A percentile compares a stretch with the other conserved stretches of the same genome.
These are phyloP conservation scores for Phengaris alcon DNA, from an alignment of 2,888 invertebrate genomes.

Conservation along the genomic window DNA sequence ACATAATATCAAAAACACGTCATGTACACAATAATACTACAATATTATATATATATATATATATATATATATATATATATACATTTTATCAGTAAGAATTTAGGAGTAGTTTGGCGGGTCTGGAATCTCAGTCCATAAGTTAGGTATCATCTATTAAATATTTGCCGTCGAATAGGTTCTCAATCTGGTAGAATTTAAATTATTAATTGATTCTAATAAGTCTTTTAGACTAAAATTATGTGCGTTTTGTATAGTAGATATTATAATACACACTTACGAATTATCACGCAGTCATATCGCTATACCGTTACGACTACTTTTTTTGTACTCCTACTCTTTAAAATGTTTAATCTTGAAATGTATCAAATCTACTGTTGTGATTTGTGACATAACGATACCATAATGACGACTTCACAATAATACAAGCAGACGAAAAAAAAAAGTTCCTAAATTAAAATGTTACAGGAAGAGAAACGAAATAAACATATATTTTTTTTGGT, in stretches of 20 bases:
- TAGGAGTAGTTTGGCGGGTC: too few relatives aligned
- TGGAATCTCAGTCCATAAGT: too few relatives aligned
- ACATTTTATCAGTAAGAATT: too few relatives aligned
- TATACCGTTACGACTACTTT: background rate
- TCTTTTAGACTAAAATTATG: slow-evolving; percentile 18
- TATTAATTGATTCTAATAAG: background rate
- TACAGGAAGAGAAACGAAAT: too few relatives aligned
- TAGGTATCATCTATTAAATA: too few relatives aligned
- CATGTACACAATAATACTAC: too few relatives aligned
- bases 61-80: too few relatives aligned
- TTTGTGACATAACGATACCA: background rate
- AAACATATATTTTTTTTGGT: too few relatives aligned
- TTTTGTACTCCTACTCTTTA: background rate
- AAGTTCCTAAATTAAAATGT: too few relatives aligned
- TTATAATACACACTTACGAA: slow-evolving; percentile 10
- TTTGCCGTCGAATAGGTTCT: background rate
- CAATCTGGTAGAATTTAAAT: background rate
- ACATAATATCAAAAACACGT: too few relatives aligned
- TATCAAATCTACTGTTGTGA: background rate
- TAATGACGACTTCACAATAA: background rate
- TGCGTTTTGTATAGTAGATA: slow-evolving; percentile 28
- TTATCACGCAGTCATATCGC: slow-evolving; percentile 23
- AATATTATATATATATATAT: too few relatives aligned
- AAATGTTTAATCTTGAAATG: background rate
- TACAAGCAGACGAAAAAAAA: background rate